These are phyloP conservation scores for Papilio elwesi DNA, from an alignment of 2,888 invertebrate genomes.

Conservation along the genomic window DNA sequence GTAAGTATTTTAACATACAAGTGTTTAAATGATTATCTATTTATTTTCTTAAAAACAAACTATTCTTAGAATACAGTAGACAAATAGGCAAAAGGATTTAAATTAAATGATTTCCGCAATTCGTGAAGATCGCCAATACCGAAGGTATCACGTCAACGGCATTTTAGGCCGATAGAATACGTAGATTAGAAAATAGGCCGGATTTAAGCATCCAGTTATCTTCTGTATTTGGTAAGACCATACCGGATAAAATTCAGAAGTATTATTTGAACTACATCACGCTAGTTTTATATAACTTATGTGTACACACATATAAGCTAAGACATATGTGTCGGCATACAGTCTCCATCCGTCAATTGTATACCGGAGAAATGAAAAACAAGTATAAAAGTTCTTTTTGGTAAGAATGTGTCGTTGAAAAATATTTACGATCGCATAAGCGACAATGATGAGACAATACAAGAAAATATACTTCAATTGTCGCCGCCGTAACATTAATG, in stretches of 20 bases:
- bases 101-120: not conserved
- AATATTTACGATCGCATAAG: conserved; percentile 23
- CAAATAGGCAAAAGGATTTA: not conserved
- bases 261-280: not conserved
- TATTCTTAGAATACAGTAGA: not conserved
- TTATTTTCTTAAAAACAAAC: no score
- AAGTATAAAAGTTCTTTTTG: not conserved
- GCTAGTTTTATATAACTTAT: not conserved
- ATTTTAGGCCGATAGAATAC: not conserved
- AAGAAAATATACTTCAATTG: conserved; percentile 12
- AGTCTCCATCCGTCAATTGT: no score
- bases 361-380: not conserved
- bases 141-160: not conserved
- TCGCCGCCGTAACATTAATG: not conserved
- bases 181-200: conserved; percentile 5
- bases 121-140: not conserved
- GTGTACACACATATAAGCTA: no score
- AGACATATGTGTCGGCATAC: no score
- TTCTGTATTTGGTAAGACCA: not conserved
- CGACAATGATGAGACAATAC: conserved; percentile 16
- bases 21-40: no score
- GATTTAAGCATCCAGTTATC: not conserved
- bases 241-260: not conserved
- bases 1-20: no score
- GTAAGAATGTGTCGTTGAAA: conserved; percentile 11